Base-by-base conservation (phyloP, 2,797 vertebrate species). In the Oreonectes daqikongensis region DNA sequence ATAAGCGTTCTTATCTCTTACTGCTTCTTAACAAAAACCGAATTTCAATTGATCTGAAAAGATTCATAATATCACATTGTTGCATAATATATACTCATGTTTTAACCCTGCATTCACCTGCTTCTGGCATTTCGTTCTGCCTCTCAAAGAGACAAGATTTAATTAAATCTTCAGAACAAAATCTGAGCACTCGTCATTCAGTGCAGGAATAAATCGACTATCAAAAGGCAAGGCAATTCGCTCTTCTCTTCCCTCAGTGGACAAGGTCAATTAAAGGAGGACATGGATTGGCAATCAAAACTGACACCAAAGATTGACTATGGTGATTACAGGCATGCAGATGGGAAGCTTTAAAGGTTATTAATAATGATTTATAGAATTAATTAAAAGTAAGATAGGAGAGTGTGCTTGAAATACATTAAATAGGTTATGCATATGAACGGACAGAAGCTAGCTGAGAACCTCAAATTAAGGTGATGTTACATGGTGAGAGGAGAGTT, bases 341-440 rank as follows among this genome's bases (percentile, higher is more conserved):
- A 92, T 90, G 89, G 90, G 87, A 89, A 88, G 83, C 87, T 91
- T 91, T 91, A 92, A 92, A 93, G 87, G 92, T 93, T 93, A 93
- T 93, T 93, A 93, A 93, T 92, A 92, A 91, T 93, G 93, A 94
- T 94, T 92, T 92, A 92, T 94, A 89, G 90, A 91, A 92, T 91
- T 91, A 91, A 92, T 94, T 93, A 92, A 88, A 91, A 88, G 88
- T 91, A 85, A 88, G 89, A 91, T 88, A 86, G 86, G 84, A 90
- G 84, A 89, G 61, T 69, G 79, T 88, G 88, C 83, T 82, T 90
- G 87, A 89, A 91, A 92, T 90, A 88, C 88, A 86, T 90, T 87
- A 87, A 88, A 88, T 89, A 91, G 88, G 84, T 91, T 87, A 75
- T 83, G 85, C 84, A 86, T 84, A 87, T 86, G 78, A 89, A 88